These are phyloP conservation scores for Panzeria rudis DNA, from an alignment of 2,888 invertebrate species.

Conservation along the genomic window DNA sequence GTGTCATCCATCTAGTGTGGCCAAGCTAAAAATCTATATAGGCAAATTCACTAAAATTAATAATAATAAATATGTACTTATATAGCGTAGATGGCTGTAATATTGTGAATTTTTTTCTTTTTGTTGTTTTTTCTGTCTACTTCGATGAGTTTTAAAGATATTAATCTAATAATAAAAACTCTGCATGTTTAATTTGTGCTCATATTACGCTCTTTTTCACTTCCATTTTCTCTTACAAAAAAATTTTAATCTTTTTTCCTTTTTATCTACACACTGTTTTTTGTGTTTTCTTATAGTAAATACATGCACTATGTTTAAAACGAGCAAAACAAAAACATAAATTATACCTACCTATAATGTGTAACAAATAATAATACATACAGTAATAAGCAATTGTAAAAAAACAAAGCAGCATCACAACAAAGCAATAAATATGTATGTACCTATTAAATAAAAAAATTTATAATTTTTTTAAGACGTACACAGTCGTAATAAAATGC, in stretches of 20 bases:
- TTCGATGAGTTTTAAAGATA: conserved; percentile 37
- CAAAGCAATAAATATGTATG: conserved; percentile 1
- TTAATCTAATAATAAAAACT: conserved; percentile 41
- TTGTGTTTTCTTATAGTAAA: conserved; percentile 17
- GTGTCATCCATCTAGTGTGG: conserved; percentile 43
- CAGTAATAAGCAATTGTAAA: conserved; percentile 26
- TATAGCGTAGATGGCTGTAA: conserved; percentile 10
- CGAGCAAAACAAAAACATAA: conserved; percentile 68
- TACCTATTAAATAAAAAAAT: conserved; percentile 22
- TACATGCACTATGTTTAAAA: conserved; percentile 27
- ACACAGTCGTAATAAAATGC: conserved; percentile 1
- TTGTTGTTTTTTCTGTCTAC: conserved; percentile 37
- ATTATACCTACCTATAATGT: conserved; percentile 32
- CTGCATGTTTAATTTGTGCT: conserved; percentile 29
- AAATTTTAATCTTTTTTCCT: conserved; percentile 8
- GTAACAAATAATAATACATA: conserved; percentile 33
- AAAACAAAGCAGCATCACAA: conserved; percentile 42
- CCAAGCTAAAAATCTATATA: conserved; percentile 13
- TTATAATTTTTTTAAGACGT: conserved; percentile 7
- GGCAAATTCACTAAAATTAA: conserved; percentile 17
- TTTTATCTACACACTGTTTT: not conserved
- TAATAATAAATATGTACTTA: conserved; percentile 2
- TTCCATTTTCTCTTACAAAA: conserved; percentile 8
- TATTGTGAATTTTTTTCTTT: conserved; percentile 23
- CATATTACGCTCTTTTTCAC: conserved; percentile 11